Evolutionary conservation across 1,140 invertebrate species (phyloP).

Genomic region (Adelges cooleyi): DNA sequence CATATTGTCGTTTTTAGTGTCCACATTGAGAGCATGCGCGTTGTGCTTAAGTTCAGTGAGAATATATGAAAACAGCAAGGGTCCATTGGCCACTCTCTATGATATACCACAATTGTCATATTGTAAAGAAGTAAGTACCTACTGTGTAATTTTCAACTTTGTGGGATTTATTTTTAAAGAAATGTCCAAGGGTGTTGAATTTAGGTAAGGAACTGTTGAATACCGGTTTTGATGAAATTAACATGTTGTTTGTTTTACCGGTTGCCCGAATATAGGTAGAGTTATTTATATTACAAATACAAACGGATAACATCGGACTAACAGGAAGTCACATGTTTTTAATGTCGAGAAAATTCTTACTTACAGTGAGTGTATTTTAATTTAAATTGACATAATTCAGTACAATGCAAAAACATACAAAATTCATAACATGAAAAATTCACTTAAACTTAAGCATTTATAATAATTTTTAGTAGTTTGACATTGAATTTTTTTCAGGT

Average conservation of each 20-base stretch:
- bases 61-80: slow-evolving; percentile 30
- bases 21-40: slow-evolving; percentile 14
- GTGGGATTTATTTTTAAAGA: too few relatives aligned
- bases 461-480: neutral
- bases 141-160: too few relatives aligned
- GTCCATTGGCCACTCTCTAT: slow-evolving; percentile 15
- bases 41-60: slow-evolving; percentile 22
- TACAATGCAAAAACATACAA: neutral
- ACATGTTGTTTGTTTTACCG: neutral
- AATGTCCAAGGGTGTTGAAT: too few relatives aligned
- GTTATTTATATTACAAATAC: slow-evolving; percentile 28
- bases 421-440: neutral
- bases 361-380: slow-evolving; percentile 27
- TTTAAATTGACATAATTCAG: neutral
- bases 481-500: slow-evolving; percentile 23
- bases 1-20: slow-evolving; percentile 28
- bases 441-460: neutral
- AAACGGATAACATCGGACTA: slow-evolving; percentile 20
- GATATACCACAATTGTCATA: slow-evolving; percentile 24
- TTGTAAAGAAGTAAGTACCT: slow-evolving; percentile 28
- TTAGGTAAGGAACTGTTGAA: too few relatives aligned
- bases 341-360: slow-evolving; percentile 30
- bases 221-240: too few relatives aligned
- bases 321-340: slow-evolving; percentile 31
- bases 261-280: slow-evolving; percentile 3